Evolutionary conservation across 2,797 vertebrate genomes (phyloP).

Genomic region (Urocyon cinereoargenteus): DNA sequence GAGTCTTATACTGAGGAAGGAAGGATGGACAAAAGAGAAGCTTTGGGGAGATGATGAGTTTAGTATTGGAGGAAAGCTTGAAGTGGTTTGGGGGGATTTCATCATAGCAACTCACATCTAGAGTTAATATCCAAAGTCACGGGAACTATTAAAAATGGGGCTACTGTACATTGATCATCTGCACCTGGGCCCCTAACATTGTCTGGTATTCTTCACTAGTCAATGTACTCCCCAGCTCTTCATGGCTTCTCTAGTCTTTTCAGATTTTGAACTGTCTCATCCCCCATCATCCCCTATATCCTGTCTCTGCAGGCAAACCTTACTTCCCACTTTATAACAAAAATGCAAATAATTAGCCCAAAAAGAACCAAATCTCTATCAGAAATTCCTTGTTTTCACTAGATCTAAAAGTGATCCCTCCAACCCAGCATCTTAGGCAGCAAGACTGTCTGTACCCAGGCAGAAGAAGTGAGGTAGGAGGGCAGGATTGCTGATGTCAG

Average conservation of each 20-base stretch:
- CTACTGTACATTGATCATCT: rapidly evolving
- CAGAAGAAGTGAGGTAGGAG: background rate
- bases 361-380: background rate
- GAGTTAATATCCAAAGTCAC: background rate
- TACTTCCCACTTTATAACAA: background rate
- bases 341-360: background rate
- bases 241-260: background rate
- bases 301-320: background rate
- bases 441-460: background rate
- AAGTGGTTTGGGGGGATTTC: background rate
- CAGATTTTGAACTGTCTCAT: background rate
- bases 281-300: too few relatives aligned
- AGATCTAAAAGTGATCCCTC: background rate
- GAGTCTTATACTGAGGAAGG: background rate
- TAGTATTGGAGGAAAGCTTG: background rate
- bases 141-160: background rate
- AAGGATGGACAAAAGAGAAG: background rate
- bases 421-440: background rate
- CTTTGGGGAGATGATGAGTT: background rate
- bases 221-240: background rate
- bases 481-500: too few relatives aligned
- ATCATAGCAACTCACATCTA: background rate
- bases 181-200: background rate
- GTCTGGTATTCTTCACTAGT: background rate
- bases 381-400: background rate